phyloP scores from a whole-genome alignment of 2,797 vertebrate species.

The Crenuchus spilurus region DNA sequence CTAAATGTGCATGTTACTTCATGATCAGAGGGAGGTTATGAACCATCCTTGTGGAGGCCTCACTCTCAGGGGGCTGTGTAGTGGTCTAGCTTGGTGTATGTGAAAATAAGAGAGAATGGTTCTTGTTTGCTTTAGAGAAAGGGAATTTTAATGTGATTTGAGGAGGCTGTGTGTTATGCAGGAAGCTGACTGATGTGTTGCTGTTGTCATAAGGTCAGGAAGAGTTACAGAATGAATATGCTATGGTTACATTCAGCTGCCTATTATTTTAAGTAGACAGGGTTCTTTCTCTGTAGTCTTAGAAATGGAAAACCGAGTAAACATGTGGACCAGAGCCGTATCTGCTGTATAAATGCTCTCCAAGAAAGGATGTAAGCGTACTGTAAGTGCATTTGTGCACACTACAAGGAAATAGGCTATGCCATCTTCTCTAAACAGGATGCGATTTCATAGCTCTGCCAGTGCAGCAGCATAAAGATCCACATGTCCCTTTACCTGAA shows the following conservation, averaged over 20 bases:
- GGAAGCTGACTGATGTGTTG: neutral
- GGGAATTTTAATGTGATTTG: neutral
- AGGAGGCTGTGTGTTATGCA: conserved; percentile 11
- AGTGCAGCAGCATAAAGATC: neutral
- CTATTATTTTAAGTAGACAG: neutral
- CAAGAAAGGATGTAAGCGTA: no score
- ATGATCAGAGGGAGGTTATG: neutral
- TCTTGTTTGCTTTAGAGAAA: neutral
- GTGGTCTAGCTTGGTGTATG: neutral
- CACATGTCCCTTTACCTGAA: neutral
- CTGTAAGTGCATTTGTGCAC: neutral
- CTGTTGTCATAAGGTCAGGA: neutral
- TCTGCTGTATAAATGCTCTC: neutral
- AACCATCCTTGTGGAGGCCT: neutral
- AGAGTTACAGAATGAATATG: neutral
- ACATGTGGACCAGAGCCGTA: neutral
- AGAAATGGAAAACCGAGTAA: neutral
- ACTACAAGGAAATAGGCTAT: neutral
- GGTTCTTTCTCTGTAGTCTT: neutral
- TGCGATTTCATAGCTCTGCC: neutral
- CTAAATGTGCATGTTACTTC: conserved; percentile 1
- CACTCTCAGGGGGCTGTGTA: neutral
- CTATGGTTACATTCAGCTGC: neutral
- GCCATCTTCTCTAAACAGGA: no score
- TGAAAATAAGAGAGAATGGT: neutral